These are phyloP conservation scores for Nothocercus julius DNA, from an alignment of 2,113 vertebrate species.

Conservation along the genomic window DNA sequence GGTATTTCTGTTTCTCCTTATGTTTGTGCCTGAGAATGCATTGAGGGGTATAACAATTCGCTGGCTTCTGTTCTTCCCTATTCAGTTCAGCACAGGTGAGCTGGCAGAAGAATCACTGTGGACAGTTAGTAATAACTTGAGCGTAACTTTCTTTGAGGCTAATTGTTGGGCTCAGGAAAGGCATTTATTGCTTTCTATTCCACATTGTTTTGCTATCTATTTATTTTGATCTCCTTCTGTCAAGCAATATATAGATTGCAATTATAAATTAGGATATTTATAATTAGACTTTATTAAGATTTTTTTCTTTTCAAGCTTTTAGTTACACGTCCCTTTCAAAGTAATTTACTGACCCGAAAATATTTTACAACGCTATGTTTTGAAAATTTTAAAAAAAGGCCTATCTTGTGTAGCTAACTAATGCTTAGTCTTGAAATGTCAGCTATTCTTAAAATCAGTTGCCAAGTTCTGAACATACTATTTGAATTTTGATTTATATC, in stretches of 20 bases:
- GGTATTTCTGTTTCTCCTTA: not conserved
- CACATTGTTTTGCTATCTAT: not conserved
- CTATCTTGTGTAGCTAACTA: not conserved
- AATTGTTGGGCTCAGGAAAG: not conserved
- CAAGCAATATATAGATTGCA: not conserved
- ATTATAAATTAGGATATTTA: not conserved
- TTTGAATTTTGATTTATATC: slow-evolving; percentile 47
- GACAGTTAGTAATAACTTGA: slow-evolving; percentile 1
- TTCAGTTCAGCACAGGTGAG: not conserved
- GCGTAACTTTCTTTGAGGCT: not conserved
- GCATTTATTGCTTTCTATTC: not conserved
- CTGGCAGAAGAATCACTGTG: not conserved
- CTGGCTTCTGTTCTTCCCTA: not conserved
- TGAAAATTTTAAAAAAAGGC: not conserved
- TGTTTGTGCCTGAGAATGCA: not conserved
- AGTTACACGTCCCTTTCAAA: not conserved
- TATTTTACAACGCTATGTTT: not conserved
- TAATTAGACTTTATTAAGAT: not conserved
- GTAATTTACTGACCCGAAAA: slow-evolving; percentile 35
- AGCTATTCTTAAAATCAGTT: slow-evolving; percentile 47
- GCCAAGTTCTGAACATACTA: slow-evolving; percentile 13
- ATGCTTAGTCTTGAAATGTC: slow-evolving; percentile 34
- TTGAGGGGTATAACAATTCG: not conserved
- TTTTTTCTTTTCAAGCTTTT: slow-evolving; percentile 1
- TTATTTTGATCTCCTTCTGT: not conserved